A percentile compares a stretch with the other conserved stretches of the same genome.
phyloP scores from a whole-genome alignment of 1,140 invertebrate species.

The Eupeodes corollae region DNA sequence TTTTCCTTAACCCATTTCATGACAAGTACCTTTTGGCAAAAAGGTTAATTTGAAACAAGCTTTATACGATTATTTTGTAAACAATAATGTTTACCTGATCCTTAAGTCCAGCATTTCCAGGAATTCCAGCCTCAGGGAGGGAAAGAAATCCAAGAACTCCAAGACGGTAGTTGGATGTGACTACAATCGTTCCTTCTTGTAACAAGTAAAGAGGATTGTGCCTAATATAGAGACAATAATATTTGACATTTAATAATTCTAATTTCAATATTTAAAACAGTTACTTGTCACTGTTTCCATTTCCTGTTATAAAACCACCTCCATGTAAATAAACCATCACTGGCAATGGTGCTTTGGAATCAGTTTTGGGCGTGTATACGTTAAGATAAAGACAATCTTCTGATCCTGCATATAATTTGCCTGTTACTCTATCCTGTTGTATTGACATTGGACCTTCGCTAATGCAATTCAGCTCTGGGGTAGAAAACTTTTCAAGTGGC shows the following conservation, averaged over 20 bases:
- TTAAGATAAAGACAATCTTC: constrained; percentile 32
- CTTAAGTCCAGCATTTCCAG: constrained; percentile 50
- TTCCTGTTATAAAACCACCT: constrained; percentile 40
- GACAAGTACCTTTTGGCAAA: constrained; percentile 33
- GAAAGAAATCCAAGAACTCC: constrained; percentile 47
- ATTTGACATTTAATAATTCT: too few species aligned
- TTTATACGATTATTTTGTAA: too few species aligned
- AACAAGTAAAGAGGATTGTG: constrained; percentile 46
- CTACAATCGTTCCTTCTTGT: constrained; percentile 48
- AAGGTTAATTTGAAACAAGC: too few species aligned
- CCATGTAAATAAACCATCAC: constrained; percentile 46
- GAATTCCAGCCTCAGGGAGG: constrained; percentile 40
- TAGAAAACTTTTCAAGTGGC: too few species aligned
- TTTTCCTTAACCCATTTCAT: constrained; percentile 35
- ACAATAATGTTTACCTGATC: too few species aligned
- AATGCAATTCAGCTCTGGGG: too few species aligned
- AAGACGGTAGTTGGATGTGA: constrained; percentile 52
- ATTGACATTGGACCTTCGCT: too few species aligned
- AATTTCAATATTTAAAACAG: neutral
- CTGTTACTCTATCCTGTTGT: too few species aligned
- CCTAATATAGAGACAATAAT: constrained; percentile 20
- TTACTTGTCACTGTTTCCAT: constrained; percentile 35
- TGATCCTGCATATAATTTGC: too few species aligned
- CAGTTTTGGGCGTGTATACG: constrained; percentile 30
- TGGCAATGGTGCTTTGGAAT: constrained; percentile 20